Evolutionary conservation across 2,888 invertebrate genomes (phyloP), one percentile per base, ranked within the genome.

Genomic region (Drosophila engyochracea): DNA sequence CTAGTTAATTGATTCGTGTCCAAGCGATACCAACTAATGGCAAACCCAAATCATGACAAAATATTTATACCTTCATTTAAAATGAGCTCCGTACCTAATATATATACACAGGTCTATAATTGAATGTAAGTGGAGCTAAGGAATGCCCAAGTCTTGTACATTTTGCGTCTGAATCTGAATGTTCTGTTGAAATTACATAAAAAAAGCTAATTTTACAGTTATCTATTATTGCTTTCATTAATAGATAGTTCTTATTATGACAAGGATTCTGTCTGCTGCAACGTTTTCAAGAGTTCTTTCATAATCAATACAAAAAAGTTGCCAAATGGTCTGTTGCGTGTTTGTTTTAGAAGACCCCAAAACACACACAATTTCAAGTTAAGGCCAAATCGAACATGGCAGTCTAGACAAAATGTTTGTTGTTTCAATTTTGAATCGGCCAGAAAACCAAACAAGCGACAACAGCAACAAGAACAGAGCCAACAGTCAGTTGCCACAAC

Each of bases 391-490:
- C 54, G 65, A 76, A 82, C 90, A 85, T 78, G 85, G 59, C 72
- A 68, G 89, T 80, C 86, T 78, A 86, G 79, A 90, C 86, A 76
- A 81, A 90, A 83, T 76, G 89, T 78, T 88, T 87, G 79, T 87
- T 83, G 82, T 83, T 88, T 80, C 57, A 47, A 71, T 57, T 84
- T 84, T 49, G 41, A 70, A 57, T 63, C 51, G 58, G 19, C 47
- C 30, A 69, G 60, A 30, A 57, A 69, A 31, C 51, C 35, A 52
- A 53, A 70, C 44, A 59, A 63, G 39, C 66, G 16, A 55, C 28
- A 52, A 37, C 14, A 52, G 12, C 47, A 25, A 2, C 30, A n/a
- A 52, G 5, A 51, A 53, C n/a, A 52, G 58, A 19, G 12, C 30
- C 51, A 57, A 71, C 57, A 49, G n/a, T 51, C 30, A 54, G 39